A percentile compares a stretch with the other conserved stretches of the same genome.
Conservation (phyloP, 2,113 vertebrate genomes). For the Halcyon malimbica region DNA sequence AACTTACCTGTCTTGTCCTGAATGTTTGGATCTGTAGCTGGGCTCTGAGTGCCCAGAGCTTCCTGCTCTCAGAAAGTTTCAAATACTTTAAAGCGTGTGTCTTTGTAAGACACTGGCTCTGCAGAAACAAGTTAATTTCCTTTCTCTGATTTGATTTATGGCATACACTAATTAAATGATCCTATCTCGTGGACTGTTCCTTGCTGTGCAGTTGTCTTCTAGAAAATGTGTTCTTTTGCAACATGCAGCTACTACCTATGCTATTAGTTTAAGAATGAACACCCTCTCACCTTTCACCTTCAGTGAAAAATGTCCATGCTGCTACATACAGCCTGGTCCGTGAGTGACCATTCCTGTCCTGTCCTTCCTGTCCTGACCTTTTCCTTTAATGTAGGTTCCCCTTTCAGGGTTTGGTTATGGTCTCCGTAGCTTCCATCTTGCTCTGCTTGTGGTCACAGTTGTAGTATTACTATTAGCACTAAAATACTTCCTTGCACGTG, state of each 20-base stretch:
- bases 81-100: background rate
- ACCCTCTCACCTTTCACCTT: background rate
- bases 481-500: background rate
- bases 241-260: background rate
- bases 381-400: background rate
- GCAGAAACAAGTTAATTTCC: conserved; percentile 12
- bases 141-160: conserved; percentile 12
- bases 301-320: background rate
- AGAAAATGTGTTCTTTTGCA: background rate
- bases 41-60: background rate
- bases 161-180: background rate
- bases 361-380: background rate
- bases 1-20: background rate
- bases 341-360: background rate
- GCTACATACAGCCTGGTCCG: background rate
- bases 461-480: background rate
- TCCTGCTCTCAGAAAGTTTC: background rate
- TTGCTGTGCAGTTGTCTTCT: background rate
- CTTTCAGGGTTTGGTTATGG: background rate
- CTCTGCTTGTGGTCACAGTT: background rate
- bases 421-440: background rate
- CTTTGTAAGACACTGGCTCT: background rate
- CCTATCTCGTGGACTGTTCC: background rate
- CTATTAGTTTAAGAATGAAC: background rate
- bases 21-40: background rate